These are phyloP conservation scores for Chrysomela aeneicollis DNA, from an alignment of 2,888 invertebrate genomes.

Conservation along the genomic window DNA sequence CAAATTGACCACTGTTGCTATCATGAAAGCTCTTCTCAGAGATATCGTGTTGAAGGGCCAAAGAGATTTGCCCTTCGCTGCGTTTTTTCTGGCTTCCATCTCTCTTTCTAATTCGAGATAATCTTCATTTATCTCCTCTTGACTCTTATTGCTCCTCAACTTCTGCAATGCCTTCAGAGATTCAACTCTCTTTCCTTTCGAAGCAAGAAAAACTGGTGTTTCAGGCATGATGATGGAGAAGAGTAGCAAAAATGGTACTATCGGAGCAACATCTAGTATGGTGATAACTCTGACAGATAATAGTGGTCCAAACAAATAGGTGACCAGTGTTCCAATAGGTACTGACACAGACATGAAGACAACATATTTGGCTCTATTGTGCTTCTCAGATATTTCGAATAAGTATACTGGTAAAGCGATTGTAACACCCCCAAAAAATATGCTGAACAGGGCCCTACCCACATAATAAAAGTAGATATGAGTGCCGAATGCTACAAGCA, in stretches of 20 bases:
- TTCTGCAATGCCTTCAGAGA: slow-evolving; percentile 13
- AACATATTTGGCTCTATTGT: slow-evolving; percentile 74
- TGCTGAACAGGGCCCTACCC: slow-evolving; percentile 50
- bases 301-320: slow-evolving; percentile 29
- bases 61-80: not conserved
- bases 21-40: slow-evolving; percentile 7
- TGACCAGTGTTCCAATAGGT: slow-evolving; percentile 32
- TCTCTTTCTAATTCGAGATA: not conserved
- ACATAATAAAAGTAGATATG: slow-evolving; percentile 56
- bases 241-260: slow-evolving; percentile 13
- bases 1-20: slow-evolving; percentile 6
- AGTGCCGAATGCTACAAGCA: slow-evolving; percentile 33
- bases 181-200: slow-evolving; percentile 10
- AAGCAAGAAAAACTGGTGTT: slow-evolving; percentile 18
- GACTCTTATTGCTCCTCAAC: slow-evolving; percentile 9
- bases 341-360: slow-evolving; percentile 55
- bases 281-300: slow-evolving; percentile 13
- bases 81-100: not conserved
- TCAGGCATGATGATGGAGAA: slow-evolving; percentile 15
- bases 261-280: slow-evolving; percentile 2
- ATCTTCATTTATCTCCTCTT: slow-evolving; percentile 17
- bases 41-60: slow-evolving; percentile 14
- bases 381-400: slow-evolving; percentile 82
- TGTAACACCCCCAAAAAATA: not conserved
- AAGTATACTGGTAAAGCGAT: slow-evolving; percentile 80